Evolutionary conservation across 2,888 invertebrate genomes (phyloP).

Genomic region (Heliconius ismenius): DNA sequence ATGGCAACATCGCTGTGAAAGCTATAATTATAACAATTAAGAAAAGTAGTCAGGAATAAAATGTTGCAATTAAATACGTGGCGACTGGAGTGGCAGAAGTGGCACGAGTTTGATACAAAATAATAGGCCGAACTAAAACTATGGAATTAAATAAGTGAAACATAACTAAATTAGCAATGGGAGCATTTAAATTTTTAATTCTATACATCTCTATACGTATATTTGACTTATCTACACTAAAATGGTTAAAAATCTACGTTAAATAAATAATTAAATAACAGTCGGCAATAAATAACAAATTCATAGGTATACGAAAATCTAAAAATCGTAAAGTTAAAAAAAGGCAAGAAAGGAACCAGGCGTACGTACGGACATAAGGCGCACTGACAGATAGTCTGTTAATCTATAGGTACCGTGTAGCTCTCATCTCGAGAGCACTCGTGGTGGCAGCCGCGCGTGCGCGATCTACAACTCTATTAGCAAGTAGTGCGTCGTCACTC

Average conservation of each 20-base stretch:
- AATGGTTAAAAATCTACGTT: no score
- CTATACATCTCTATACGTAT: background rate
- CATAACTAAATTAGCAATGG: constrained; percentile 2
- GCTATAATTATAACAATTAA: constrained; percentile 68
- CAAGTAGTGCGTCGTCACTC: constrained; percentile 16
- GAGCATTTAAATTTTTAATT: background rate
- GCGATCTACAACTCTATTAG: constrained; percentile 15
- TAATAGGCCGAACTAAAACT: constrained; percentile 25
- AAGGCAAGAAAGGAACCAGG: background rate
- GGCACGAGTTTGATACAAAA: constrained; percentile 61
- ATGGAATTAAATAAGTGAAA: background rate
- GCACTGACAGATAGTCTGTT: constrained; percentile 18
- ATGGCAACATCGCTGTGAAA: constrained; percentile 51
- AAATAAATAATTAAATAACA: no score
- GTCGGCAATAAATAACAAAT: no score
- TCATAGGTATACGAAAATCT: no score
- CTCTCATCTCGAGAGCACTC: constrained; percentile 23
- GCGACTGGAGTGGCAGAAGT: constrained; percentile 49
- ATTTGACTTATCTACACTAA: background rate
- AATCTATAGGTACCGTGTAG: constrained; percentile 19
- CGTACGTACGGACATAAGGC: constrained; percentile 3
- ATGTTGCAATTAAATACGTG: constrained; percentile 60
- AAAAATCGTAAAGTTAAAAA: no score
- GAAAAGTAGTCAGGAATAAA: constrained; percentile 57
- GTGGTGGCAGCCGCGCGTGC: constrained; percentile 16